Base-by-base conservation (phyloP, 2,888 invertebrate species). In the Shargacucullia verbasci region DNA sequence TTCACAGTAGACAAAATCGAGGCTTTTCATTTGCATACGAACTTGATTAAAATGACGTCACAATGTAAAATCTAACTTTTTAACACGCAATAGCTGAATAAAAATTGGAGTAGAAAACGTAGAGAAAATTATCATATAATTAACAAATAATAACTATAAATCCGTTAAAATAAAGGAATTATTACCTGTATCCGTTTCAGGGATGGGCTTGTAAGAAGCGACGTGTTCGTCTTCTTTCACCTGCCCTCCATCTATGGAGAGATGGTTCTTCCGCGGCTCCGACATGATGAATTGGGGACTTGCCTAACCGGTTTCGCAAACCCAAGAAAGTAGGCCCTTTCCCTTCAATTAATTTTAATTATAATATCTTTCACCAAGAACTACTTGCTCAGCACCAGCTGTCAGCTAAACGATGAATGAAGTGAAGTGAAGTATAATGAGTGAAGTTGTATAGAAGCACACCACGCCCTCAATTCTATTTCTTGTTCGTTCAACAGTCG, bases 131-230 rank as follows among this genome's bases (percentile, higher is more conserved):
- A 29, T n/a, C 2, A 20, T 34, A 11, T 37, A 12, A 48, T 29
- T 0, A 20, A 20, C 5, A 39, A 50, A 20, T 25, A 13, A 1
- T 14, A 44, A 7, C 29, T 27, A 31, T 6, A 3, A 14, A 31
- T n/a, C 33, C 34, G 10, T n/a, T 33, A 33, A 7, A 38, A 40
- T 13, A 15, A 55, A 50, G 8, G 44, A 71, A 68, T 86, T n/a
- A n/a, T n/a, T 88, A 94, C 95, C 95, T 89, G 94, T 88, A 83
- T 95, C 95, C 71, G 92, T 83, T 76, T 95, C 95, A 61, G 95
- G 94, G 73, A 95, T 92, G 40, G 94, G 90, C 83, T 95, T 95
- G 83, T 95, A 95, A 34, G 94, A 84, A 40, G 88, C 83, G 66
- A 89, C 87, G 77, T 90, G 89, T 57, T 95, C 95, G 72, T 92